Base-by-base conservation (phyloP, 1,140 invertebrate species). In the Drosophila asahinai region DNA sequence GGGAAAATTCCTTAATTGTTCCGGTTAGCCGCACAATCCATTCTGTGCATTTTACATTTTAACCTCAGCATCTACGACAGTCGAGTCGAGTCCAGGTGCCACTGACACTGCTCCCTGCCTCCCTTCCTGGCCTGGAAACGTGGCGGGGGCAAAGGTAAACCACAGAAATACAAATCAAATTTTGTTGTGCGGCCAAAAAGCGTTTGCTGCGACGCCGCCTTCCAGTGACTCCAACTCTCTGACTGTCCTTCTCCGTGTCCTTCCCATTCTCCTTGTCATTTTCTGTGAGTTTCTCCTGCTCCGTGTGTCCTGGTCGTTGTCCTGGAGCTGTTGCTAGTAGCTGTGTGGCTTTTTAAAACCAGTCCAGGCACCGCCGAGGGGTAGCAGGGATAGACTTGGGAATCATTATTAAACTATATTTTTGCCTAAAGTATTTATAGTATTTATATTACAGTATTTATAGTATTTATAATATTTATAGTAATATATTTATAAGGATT, bases 81-180 rank as follows among this genome's bases (percentile, higher is more conserved):
- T 63, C 66, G 61, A 78, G 81, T 63, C 66, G 61, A 75, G 81
- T 83, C 84, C 84, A 87, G 84, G 84, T 87, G 84, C 81, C 81
- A 87, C 84, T 87, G 84, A 87, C 84, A 87, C 84, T 77, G 65
- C 82, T 68, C 73, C 65, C 68, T 68, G 45, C 38, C 38, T 54
- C 36, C 38, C 15, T 5, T 38, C 43, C 47, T 4, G 12, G 36
- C 51, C 62, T 60, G 45, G 62, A 25, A 36, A 27, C 58, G 19
- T n/a, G 71, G 71, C 45, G 51, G 81, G 80, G 81, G 81, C 79
- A 90, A 90, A 91, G 86, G 86, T 90, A 86, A 91, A 75, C 86
- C 86, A 90, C 86, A 90, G 86, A 90, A 90, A 90, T 90, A 90
- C 86, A 90, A 90, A 90, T 90, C 86, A 90, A 90, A 90, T 90